Percentiles rank a stretch among this genome's conserved stretches.
Evolutionary conservation across 2,113 vertebrate genomes (phyloP).

Genomic region (Eurystomus gularis): DNA sequence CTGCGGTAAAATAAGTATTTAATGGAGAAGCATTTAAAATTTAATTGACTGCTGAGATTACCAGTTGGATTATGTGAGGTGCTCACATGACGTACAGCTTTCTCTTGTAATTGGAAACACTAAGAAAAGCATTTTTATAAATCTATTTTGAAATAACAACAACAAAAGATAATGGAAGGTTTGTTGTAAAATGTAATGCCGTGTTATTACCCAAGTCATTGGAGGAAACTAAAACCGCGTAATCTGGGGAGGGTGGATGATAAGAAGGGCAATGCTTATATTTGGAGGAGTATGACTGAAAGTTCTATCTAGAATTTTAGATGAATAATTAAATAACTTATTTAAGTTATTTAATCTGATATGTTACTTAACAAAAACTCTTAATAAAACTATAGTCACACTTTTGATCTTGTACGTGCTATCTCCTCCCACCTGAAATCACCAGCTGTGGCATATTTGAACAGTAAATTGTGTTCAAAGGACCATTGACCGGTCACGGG

Average conservation of each 20-base stretch:
- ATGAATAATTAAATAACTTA: background rate
- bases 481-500: accelerated
- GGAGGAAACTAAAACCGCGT: background rate
- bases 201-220: background rate
- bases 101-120: background rate
- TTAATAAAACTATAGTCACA: background rate
- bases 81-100: background rate
- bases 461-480: accelerated
- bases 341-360: no score
- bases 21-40: conserved; percentile 46
- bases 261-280: background rate
- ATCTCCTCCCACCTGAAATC: background rate
- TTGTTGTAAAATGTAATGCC: background rate
- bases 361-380: no score
- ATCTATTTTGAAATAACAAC: background rate
- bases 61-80: background rate
- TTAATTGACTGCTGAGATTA: conserved; percentile 56
- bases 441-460: background rate
- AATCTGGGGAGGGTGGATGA: background rate
- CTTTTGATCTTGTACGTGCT: background rate
- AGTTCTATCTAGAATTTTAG: background rate
- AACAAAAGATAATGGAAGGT: background rate
- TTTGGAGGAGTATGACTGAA: background rate
- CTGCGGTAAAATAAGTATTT: conserved; percentile 42
- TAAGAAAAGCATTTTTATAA: background rate